These are phyloP conservation scores for Bugulina stolonifera DNA, from an alignment of 2,888 invertebrate genomes.

Conservation along the genomic window DNA sequence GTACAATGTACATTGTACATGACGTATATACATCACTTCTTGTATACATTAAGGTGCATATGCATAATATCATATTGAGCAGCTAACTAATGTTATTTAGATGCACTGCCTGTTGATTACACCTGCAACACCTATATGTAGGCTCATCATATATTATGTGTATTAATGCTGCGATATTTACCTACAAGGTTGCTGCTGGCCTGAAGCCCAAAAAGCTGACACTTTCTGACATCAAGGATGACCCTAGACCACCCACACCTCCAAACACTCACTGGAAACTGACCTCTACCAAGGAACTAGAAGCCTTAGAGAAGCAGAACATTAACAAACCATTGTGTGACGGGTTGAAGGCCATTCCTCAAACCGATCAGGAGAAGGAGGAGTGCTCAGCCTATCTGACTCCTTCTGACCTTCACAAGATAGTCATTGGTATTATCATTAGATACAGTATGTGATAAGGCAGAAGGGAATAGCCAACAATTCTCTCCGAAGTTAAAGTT, in stretches of 20 bases:
- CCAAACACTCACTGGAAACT: conserved; percentile 47
- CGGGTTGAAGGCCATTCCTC: conserved; percentile 50
- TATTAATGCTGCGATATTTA: not conserved
- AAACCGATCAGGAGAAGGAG: conserved; percentile 42
- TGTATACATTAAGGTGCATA: too few relatives aligned
- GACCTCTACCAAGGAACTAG: conserved; percentile 44
- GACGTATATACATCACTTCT: too few relatives aligned
- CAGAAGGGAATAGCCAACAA: too few relatives aligned
- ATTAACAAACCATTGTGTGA: conserved; percentile 39
- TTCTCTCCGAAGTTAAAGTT: too few relatives aligned
- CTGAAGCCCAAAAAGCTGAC: conserved; percentile 41
- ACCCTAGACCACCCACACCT: conserved; percentile 39
- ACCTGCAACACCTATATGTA: too few relatives aligned
- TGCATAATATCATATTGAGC: too few relatives aligned
- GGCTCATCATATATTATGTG: not conserved
- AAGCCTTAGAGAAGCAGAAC: conserved; percentile 35
- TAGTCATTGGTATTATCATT: conserved; percentile 50
- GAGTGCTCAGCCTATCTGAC: conserved; percentile 45
- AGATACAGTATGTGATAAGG: too few relatives aligned
- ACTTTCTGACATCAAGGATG: conserved; percentile 44
- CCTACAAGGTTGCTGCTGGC: conserved; percentile 37
- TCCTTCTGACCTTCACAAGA: conserved; percentile 49
- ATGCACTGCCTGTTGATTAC: too few relatives aligned
- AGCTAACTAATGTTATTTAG: too few relatives aligned
- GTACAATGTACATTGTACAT: too few relatives aligned